These are phyloP conservation scores for Eumaeus atala DNA, from an alignment of 1,140 invertebrate species.

Conservation along the genomic window DNA sequence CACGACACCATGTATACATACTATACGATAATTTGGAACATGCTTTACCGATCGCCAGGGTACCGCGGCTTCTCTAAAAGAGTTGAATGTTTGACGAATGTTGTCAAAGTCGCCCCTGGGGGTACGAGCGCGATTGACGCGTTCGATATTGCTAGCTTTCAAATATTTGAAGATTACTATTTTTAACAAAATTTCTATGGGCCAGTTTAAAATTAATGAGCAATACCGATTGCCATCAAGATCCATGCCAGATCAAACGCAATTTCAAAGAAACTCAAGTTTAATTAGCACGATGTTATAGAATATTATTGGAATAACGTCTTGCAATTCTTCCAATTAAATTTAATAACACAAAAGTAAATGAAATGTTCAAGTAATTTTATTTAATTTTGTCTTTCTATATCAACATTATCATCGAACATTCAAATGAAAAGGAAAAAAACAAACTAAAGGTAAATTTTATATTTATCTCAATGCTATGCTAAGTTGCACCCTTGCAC, in stretches of 20 bases:
- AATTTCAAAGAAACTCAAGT: no score
- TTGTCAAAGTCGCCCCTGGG: constrained; percentile 42
- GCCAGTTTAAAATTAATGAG: neutral
- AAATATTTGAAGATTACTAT: no score
- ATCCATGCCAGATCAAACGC: no score
- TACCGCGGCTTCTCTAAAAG: constrained; percentile 50
- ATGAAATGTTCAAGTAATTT: no score
- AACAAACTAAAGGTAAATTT: neutral
- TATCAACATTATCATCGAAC: constrained; percentile 69
- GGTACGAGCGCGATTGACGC: constrained; percentile 7
- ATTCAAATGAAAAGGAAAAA: constrained; percentile 44
- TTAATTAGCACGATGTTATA: no score
- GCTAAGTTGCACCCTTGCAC: constrained; percentile 21
- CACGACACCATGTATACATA: constrained; percentile 24
- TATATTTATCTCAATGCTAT: constrained; percentile 9
- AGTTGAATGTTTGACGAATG: constrained; percentile 76
- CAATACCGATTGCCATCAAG: neutral
- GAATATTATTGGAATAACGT: no score
- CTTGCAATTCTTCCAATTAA: no score
- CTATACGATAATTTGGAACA: constrained; percentile 21
- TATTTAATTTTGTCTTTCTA: constrained; percentile 18
- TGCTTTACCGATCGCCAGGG: constrained; percentile 26
- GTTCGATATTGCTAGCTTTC: no score
- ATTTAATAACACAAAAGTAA: no score
- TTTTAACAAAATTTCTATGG: no score